These are phyloP conservation scores for Pseudococcus jackbeardsleyi DNA, from an alignment of 2,888 invertebrate genomes.

Conservation along the genomic window DNA sequence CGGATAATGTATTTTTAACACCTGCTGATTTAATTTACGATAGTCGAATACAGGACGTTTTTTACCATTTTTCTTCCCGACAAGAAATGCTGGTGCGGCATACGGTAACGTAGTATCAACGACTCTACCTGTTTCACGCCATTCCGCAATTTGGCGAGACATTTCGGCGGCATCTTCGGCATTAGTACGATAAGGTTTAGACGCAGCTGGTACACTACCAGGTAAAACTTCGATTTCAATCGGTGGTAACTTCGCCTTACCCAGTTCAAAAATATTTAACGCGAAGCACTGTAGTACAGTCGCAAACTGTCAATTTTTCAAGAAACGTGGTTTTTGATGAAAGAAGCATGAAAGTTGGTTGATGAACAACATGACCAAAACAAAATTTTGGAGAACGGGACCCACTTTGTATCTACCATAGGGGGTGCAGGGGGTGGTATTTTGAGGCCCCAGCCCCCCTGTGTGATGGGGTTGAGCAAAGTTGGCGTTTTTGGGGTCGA, in stretches of 20 bases:
- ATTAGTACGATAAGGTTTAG: slow-evolving; percentile 37
- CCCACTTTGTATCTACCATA: too few relatives aligned
- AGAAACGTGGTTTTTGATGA: too few relatives aligned
- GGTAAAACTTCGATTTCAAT: slow-evolving; percentile 41
- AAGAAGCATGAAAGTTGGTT: too few relatives aligned
- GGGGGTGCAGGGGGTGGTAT: too few relatives aligned
- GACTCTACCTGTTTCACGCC: slow-evolving; percentile 41
- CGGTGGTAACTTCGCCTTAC: background rate
- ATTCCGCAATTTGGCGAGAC: background rate
- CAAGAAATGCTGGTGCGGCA: slow-evolving; percentile 36
- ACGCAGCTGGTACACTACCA: background rate
- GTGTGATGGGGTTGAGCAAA: too few relatives aligned
- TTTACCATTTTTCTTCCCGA: slow-evolving; percentile 6
- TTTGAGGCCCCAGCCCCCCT: too few relatives aligned
- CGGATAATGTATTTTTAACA: background rate
- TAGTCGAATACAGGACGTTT: slow-evolving; percentile 49
- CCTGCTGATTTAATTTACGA: slow-evolving; percentile 38
- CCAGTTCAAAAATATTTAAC: slow-evolving; percentile 3
- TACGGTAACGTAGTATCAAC: slow-evolving; percentile 45
- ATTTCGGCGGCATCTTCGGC: background rate
- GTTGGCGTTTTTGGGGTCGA: too few relatives aligned
- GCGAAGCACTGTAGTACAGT: too few relatives aligned
- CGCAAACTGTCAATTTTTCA: too few relatives aligned
- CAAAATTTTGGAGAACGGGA: too few relatives aligned
- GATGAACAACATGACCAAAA: too few relatives aligned